These are phyloP conservation scores for Octodonta nipae DNA, from an alignment of 2,888 invertebrate genomes.

Conservation along the genomic window DNA sequence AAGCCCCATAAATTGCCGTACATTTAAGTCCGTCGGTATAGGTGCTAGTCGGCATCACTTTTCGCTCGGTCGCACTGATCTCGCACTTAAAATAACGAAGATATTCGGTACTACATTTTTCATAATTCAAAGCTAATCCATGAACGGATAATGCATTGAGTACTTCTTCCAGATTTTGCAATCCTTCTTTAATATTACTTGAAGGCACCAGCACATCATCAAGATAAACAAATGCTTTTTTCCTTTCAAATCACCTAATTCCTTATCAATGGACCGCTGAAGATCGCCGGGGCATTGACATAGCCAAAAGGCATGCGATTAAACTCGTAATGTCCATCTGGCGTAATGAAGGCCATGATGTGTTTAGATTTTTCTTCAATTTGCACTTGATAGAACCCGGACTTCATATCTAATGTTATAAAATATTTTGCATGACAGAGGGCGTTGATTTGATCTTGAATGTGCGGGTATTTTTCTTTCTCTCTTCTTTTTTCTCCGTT, in stretches of 20 bases:
- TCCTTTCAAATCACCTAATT: conserved; percentile 12
- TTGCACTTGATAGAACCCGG: conserved; percentile 15
- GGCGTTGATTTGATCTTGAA: conserved; percentile 12
- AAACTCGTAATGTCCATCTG: too few species aligned
- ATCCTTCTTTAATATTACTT: conserved; percentile 11
- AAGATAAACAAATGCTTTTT: conserved; percentile 12
- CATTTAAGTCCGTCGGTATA: conserved; percentile 13
- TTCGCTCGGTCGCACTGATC: conserved; percentile 12
- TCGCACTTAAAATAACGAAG: conserved; percentile 12
- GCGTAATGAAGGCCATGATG: too few species aligned
- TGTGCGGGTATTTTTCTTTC: too few species aligned
- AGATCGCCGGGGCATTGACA: conserved; percentile 12
- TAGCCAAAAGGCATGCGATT: conserved; percentile 15
- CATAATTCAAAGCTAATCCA: conserved; percentile 13
- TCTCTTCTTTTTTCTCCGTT: too few species aligned
- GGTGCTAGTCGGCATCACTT: conserved; percentile 12
- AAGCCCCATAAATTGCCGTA: conserved; percentile 14
- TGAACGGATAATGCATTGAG: conserved; percentile 10
- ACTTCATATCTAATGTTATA: conserved; percentile 12
- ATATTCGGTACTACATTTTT: conserved; percentile 17
- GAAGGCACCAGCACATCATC: conserved; percentile 14
- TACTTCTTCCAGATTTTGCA: conserved; percentile 11
- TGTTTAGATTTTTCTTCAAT: conserved; percentile 13
- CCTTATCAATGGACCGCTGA: conserved; percentile 14
- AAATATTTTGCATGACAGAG: conserved; percentile 10